phyloP scores from a whole-genome alignment of 2,113 vertebrate species.

The Drymodes brunneopygia region DNA sequence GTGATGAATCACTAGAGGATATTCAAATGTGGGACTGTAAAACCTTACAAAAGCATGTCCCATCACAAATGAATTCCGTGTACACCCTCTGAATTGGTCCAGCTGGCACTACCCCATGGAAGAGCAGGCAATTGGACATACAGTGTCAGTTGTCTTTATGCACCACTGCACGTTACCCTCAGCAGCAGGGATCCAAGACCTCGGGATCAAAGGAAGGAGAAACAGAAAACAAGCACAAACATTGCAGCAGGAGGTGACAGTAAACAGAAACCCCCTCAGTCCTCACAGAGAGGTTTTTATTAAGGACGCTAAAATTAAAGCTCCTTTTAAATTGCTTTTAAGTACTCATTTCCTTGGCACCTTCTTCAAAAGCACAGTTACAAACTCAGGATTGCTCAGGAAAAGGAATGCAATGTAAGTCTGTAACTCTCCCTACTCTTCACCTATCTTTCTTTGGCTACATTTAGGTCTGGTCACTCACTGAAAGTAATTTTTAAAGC shows the following conservation, averaged over 20 bases:
- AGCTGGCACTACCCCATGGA: neutral
- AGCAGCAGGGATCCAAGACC: constrained; percentile 5
- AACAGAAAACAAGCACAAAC: neutral
- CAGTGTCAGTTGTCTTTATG: neutral
- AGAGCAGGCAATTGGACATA: neutral
- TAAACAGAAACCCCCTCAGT: constrained; percentile 34
- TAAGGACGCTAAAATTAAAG: constrained; percentile 30
- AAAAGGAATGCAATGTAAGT: neutral
- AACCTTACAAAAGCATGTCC: neutral
- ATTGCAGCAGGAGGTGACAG: constrained; percentile 42
- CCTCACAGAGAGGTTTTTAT: constrained; percentile 27
- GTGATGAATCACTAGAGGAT: neutral
- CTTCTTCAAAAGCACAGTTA: constrained; percentile 34
- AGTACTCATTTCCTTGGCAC: constrained; percentile 15
- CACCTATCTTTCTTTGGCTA: neutral
- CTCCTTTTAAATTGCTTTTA: constrained; percentile 36
- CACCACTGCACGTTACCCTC: neutral
- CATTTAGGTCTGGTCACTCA: neutral
- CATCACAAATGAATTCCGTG: neutral
- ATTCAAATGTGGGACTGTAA: neutral
- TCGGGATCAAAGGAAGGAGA: constrained; percentile 36
- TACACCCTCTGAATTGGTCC: neutral
- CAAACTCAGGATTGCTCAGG: neutral
- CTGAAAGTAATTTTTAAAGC: neutral
- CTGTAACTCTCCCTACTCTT: neutral